phyloP scores from a whole-genome alignment of 1,140 invertebrate species.

The Sarcophaga peregrina region DNA sequence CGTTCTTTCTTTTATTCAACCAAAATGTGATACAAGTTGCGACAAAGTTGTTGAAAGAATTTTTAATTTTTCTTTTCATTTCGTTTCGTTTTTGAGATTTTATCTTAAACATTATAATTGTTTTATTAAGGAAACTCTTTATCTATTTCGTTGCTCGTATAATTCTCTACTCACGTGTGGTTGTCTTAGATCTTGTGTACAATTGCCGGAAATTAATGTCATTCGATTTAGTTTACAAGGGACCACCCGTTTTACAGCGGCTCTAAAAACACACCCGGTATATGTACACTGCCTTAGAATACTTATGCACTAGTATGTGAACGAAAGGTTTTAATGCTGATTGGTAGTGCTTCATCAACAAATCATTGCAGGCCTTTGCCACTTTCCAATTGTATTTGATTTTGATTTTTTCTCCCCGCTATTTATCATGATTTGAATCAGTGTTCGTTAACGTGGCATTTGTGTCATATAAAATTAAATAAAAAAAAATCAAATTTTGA shows the following conservation, averaged over 20 bases:
- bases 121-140: slow-evolving; percentile 32
- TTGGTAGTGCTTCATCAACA: neutral
- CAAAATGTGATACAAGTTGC: neutral
- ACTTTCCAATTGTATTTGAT: neutral
- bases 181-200: slow-evolving; percentile 9
- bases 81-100: slow-evolving; percentile 2
- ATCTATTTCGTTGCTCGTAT: neutral
- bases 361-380: neutral
- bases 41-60: slow-evolving; percentile 33
- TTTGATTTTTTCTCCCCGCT: neutral
- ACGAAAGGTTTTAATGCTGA: neutral
- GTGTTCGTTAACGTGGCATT: too few species aligned
- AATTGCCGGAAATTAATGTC: slow-evolving; percentile 35
- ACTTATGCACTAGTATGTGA: neutral
- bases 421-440: neutral
- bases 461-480: too few species aligned
- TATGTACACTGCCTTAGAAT: neutral
- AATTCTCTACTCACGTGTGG: slow-evolving; percentile 21
- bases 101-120: slow-evolving; percentile 36
- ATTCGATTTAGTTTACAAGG: slow-evolving; percentile 34
- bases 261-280: neutral
- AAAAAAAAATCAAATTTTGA: too few species aligned
- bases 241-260: slow-evolving; percentile 11
- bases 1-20: neutral
- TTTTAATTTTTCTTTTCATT: slow-evolving; percentile 29